Evolutionary conservation across 2,797 vertebrate species (phyloP).

Genomic region (Chelidonichthys spinosus): DNA sequence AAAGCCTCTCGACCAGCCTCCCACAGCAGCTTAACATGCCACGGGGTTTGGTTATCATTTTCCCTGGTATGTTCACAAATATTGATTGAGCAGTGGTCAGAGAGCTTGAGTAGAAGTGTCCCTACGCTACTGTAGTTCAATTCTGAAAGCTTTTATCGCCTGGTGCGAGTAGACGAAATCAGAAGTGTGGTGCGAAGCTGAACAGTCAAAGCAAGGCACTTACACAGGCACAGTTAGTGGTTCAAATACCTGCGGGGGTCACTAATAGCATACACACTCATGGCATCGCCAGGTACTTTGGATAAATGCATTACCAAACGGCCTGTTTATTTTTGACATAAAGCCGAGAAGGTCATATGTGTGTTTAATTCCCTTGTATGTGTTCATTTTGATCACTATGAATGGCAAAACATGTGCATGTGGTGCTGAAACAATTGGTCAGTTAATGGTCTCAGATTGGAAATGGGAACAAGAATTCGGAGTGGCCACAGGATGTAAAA

Average conservation of each 20-base stretch:
- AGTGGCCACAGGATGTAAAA: neutral
- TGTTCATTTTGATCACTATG: neutral
- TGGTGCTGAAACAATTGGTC: too few species aligned
- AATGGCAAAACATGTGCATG: too few species aligned
- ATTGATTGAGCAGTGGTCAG: neutral
- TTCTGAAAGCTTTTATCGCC: neutral
- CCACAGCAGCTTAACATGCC: too few species aligned
- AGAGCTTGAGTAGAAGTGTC: neutral
- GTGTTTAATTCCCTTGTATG: neutral
- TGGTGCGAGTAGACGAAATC: neutral
- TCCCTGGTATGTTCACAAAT: neutral
- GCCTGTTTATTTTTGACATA: neutral
- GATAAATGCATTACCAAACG: slow-evolving; percentile 1
- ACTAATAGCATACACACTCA: neutral
- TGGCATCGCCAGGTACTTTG: neutral
- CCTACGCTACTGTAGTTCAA: neutral
- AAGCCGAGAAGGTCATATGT: neutral
- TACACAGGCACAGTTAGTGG: neutral
- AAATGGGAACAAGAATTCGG: too few species aligned
- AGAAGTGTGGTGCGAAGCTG: neutral
- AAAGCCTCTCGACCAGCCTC: neutral
- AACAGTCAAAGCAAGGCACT: neutral
- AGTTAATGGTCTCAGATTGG: too few species aligned
- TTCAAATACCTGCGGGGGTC: neutral
- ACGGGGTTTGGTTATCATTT: neutral